These are phyloP conservation scores for Eulemur rufifrons DNA, from an alignment of 2,113 vertebrate genomes.

Conservation along the genomic window DNA sequence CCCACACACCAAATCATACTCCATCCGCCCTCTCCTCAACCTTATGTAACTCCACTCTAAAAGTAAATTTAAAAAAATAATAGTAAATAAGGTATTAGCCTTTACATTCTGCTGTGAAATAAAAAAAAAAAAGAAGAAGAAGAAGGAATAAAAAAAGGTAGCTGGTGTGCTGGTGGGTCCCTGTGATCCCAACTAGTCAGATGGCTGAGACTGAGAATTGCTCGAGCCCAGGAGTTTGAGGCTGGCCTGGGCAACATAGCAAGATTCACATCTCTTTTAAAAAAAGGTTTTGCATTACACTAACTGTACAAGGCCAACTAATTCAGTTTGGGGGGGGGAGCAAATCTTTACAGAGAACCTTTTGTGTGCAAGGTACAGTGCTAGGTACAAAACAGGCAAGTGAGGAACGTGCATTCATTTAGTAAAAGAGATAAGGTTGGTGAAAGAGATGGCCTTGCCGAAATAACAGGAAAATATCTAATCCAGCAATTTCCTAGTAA, in stretches of 20 bases:
- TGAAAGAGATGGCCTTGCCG: too few species aligned
- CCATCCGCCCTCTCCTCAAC: background rate
- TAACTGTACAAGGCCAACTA: background rate
- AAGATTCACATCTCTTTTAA: background rate
- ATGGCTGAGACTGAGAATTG: background rate
- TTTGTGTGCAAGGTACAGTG: background rate
- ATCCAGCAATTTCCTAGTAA: too few species aligned
- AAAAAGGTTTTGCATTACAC: background rate
- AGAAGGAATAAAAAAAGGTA: too few species aligned
- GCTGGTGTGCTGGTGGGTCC: too few species aligned
- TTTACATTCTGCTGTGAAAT: background rate
- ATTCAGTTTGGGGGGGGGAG: background rate
- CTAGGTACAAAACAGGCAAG: background rate
- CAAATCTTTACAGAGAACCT: background rate
- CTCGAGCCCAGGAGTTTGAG: background rate
- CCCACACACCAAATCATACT: background rate
- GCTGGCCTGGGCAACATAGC: background rate
- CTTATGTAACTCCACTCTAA: background rate
- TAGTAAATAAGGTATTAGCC: background rate
- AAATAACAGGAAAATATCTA: too few species aligned
- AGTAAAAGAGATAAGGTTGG: background rate
- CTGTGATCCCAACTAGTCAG: background rate
- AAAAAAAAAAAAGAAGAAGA: background rate
- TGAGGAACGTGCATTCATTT: background rate
- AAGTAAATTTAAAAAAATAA: background rate